Evolutionary conservation across 2,113 vertebrate genomes (phyloP).

Genomic region (Seriola dumerili): DNA sequence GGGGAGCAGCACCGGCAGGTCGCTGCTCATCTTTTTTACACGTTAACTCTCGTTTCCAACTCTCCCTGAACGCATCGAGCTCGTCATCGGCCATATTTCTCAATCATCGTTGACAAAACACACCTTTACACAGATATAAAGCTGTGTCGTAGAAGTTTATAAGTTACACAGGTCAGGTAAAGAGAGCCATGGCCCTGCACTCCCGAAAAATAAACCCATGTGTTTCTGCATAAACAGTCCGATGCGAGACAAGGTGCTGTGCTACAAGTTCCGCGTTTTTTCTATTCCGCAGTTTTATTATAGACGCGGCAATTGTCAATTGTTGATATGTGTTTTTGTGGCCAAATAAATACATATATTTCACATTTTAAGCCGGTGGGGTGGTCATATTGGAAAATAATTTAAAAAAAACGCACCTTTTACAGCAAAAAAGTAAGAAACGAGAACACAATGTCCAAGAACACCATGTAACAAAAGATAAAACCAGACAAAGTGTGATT

Average conservation of each 20-base stretch:
- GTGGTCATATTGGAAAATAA: neutral
- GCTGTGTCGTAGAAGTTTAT: rapidly evolving
- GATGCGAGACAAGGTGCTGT: slow-evolving; percentile 28
- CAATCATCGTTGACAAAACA: slow-evolving; percentile 29
- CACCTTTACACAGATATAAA: neutral
- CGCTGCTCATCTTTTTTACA: slow-evolving; percentile 12
- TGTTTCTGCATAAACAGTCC: slow-evolving; percentile 68
- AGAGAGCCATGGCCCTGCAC: neutral
- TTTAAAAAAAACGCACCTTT: neutral
- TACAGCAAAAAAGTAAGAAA: neutral
- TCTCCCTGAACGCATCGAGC: slow-evolving; percentile 79
- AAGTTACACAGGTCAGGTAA: rapidly evolving
- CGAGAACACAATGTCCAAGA: slow-evolving; percentile 31
- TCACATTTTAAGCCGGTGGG: neutral
- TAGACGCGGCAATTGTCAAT: neutral
- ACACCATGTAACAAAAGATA: slow-evolving; percentile 55
- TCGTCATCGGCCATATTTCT: slow-evolving; percentile 77
- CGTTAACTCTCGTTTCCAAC: slow-evolving; percentile 81
- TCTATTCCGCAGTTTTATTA: slow-evolving; percentile 71
- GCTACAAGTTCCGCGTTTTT: slow-evolving; percentile 56
- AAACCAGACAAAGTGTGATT: slow-evolving; percentile 60
- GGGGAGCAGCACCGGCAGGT: neutral
- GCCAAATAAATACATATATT: neutral
- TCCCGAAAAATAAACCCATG: neutral
- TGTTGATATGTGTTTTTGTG: neutral